Conservation (phyloP, 2,888 invertebrate species). For the Cryptocheilus praepositus region DNA sequence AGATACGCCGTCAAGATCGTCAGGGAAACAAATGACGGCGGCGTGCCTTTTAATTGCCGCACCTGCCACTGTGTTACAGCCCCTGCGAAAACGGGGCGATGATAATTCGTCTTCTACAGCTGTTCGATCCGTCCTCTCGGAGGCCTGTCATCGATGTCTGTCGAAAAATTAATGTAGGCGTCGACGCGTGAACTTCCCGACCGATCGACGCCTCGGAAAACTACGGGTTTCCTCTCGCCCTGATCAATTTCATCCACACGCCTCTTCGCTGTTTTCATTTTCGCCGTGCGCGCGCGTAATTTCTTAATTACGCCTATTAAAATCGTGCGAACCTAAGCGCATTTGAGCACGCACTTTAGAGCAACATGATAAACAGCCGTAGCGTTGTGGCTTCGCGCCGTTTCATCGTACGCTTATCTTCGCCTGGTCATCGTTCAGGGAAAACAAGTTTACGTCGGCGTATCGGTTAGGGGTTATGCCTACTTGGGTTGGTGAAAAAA, state of each 20-base stretch:
- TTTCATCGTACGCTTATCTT: too few species aligned
- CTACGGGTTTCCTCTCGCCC: too few species aligned
- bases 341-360: too few species aligned
- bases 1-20: slow-evolving; percentile 59
- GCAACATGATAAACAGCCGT: too few species aligned
- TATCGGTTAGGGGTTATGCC: too few species aligned
- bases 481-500: too few species aligned
- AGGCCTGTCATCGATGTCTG: slow-evolving; percentile 44
- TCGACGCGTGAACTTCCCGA: slow-evolving; percentile 16
- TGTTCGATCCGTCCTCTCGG: slow-evolving; percentile 53
- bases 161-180: slow-evolving; percentile 6
- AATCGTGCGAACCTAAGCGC: too few species aligned
- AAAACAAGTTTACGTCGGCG: too few species aligned
- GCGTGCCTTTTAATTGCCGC: slow-evolving; percentile 68
- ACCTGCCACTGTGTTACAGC: slow-evolving; percentile 56
- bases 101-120: slow-evolving; percentile 62
- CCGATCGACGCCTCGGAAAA: too few species aligned
- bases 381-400: too few species aligned
- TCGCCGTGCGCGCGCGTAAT: neutral
- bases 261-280: neutral
- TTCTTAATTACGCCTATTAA: too few species aligned
- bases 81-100: slow-evolving; percentile 48
- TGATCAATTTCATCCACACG: neutral
- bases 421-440: too few species aligned
- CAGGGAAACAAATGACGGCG: slow-evolving; percentile 65